phyloP scores from a whole-genome alignment of 2,113 vertebrate genomes.

The Choloepus hoffmanni region DNA sequence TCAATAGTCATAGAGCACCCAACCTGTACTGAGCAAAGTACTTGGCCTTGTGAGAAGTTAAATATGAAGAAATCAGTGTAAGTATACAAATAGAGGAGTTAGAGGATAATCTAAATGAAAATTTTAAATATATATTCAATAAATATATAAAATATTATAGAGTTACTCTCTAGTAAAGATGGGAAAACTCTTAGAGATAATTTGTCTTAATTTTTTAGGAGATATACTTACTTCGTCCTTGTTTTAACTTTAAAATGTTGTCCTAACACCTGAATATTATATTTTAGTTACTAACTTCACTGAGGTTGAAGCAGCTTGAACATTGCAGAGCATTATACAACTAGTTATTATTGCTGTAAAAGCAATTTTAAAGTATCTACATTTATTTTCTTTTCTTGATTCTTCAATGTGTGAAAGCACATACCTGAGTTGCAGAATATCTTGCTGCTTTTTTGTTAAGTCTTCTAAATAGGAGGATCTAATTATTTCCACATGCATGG shows the following conservation, averaged over 20 bases:
- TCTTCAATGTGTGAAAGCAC: background rate
- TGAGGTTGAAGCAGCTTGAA: background rate
- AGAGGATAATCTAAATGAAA: background rate
- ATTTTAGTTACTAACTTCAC: constrained; percentile 30
- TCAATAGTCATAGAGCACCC: background rate
- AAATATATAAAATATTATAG: background rate
- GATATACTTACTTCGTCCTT: background rate
- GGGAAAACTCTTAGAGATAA: background rate
- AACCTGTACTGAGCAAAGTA: background rate
- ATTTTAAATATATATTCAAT: background rate
- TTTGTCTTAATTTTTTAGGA: background rate
- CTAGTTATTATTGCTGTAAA: background rate
- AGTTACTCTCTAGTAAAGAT: background rate
- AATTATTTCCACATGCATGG: background rate
- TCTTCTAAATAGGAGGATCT: background rate
- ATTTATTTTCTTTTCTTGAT: background rate
- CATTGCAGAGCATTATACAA: background rate
- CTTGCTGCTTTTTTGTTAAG: background rate
- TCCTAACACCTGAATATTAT: background rate
- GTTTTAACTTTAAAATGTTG: constrained; percentile 34
- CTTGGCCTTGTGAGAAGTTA: background rate
- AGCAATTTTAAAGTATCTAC: background rate
- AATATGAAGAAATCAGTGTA: background rate
- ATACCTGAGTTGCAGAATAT: background rate
- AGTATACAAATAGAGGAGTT: background rate